These are phyloP conservation scores for Habroteleia sp. DNA, from an alignment of 2,888 invertebrate genomes.

Conservation along the genomic window DNA sequence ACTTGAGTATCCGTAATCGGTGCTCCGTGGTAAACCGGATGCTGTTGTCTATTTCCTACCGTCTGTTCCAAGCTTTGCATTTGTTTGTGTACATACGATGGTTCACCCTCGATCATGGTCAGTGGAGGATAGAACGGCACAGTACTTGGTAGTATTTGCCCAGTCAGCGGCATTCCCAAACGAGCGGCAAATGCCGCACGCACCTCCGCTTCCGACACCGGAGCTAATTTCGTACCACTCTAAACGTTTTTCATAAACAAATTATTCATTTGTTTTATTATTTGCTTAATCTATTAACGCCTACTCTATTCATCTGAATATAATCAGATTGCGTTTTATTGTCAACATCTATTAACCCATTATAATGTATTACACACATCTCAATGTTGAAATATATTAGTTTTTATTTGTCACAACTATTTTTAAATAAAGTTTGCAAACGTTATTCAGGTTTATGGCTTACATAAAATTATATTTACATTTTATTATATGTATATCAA, in stretches of 20 bases:
- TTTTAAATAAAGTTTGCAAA: no score
- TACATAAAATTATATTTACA: no score
- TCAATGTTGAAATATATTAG: no score
- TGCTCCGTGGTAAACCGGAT: constrained; percentile 79
- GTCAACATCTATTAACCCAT: no score
- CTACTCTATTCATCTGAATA: no score
- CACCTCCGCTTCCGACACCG: constrained; percentile 90
- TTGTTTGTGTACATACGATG: constrained; percentile 82
- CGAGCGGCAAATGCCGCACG: constrained; percentile 87
- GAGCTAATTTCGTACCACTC: constrained; percentile 82
- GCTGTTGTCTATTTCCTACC: constrained; percentile 71
- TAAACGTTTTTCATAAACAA: constrained; percentile 62
- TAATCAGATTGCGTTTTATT: no score
- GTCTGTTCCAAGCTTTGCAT: constrained; percentile 83
- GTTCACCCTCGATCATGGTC: constrained; percentile 83
- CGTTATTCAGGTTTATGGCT: no score
- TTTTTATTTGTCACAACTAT: no score
- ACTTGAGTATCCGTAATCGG: constrained; percentile 86
- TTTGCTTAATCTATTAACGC: not conserved
- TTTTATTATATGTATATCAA: no score
- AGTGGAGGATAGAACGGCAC: constrained; percentile 88
- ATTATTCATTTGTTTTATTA: constrained; percentile 11
- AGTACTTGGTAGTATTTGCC: constrained; percentile 86
- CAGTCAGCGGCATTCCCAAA: constrained; percentile 85
- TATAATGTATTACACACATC: no score